Conservation (phyloP, 1,140 invertebrate genomes). For the Leptoteleia sp. region DNA sequence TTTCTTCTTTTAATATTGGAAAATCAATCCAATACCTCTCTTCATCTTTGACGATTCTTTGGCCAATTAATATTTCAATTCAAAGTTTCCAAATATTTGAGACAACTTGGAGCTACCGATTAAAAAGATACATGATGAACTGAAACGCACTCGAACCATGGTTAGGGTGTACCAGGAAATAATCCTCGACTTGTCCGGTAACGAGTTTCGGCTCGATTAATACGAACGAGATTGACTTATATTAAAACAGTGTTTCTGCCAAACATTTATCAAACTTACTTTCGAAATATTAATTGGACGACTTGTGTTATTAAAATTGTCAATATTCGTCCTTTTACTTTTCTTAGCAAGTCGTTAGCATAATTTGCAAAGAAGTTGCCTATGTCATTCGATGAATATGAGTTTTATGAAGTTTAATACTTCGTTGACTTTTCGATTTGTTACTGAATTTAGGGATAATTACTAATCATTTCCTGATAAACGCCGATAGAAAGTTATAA, state of each 20-base stretch:
- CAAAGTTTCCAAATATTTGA: slow-evolving; percentile 63
- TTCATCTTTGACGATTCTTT: slow-evolving; percentile 21
- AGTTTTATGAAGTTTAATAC: no score
- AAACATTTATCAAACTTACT: slow-evolving; percentile 19
- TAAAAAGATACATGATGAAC: slow-evolving; percentile 43
- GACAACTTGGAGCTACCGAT: slow-evolving; percentile 36
- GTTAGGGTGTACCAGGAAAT: slow-evolving; percentile 12
- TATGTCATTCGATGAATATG: no score
- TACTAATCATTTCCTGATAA: no score
- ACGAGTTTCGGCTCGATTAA: slow-evolving; percentile 44
- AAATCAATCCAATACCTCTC: neutral
- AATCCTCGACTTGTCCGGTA: slow-evolving; percentile 49
- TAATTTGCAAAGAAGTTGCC: no score
- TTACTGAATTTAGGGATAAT: no score
- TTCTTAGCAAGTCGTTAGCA: no score
- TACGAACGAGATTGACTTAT: slow-evolving; percentile 36
- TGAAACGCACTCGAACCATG: neutral
- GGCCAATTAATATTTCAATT: slow-evolving; percentile 78
- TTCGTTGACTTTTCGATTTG: no score
- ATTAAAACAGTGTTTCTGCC: slow-evolving; percentile 20
- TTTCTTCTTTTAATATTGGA: no score
- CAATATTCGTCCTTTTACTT: no score
- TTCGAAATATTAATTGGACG: no score
- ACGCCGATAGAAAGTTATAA: no score
- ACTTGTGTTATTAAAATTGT: no score